These are phyloP conservation scores for Podiceps cristatus DNA, from an alignment of 2,113 vertebrate species.

Conservation along the genomic window DNA sequence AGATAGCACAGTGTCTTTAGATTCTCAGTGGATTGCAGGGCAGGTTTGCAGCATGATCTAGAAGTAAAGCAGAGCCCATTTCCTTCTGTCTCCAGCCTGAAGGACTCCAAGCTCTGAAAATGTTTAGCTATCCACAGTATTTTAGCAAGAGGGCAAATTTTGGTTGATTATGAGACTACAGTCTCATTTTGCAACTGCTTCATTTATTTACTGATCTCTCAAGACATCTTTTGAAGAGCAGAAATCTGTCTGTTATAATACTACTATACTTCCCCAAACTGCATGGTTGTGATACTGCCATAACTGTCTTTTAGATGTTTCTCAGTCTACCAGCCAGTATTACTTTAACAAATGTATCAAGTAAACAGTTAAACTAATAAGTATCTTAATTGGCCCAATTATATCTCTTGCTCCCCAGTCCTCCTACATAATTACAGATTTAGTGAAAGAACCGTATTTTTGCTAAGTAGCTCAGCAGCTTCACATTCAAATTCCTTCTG, in stretches of 20 bases:
- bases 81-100: not conserved
- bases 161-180: not conserved
- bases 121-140: not conserved
- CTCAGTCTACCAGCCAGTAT: not conserved
- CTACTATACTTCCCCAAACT: not conserved
- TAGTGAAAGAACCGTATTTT: not conserved
- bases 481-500: not conserved
- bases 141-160: not conserved
- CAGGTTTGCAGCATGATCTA: not conserved
- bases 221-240: not conserved
- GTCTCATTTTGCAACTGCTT: not conserved
- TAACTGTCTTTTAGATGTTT: not conserved
- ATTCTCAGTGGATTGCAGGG: not conserved
- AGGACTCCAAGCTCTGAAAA: not conserved
- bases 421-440: not conserved
- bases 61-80: not conserved
- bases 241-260: not conserved
- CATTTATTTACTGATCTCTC: not conserved
- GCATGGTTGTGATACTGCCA: not conserved
- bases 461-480: not conserved
- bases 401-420: not conserved
- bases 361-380: not conserved
- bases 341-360: not conserved
- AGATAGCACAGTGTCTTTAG: not conserved
- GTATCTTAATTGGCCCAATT: not conserved